phyloP scores from a whole-genome alignment of 2,113 vertebrate genomes.

The Macquaria australasica region DNA sequence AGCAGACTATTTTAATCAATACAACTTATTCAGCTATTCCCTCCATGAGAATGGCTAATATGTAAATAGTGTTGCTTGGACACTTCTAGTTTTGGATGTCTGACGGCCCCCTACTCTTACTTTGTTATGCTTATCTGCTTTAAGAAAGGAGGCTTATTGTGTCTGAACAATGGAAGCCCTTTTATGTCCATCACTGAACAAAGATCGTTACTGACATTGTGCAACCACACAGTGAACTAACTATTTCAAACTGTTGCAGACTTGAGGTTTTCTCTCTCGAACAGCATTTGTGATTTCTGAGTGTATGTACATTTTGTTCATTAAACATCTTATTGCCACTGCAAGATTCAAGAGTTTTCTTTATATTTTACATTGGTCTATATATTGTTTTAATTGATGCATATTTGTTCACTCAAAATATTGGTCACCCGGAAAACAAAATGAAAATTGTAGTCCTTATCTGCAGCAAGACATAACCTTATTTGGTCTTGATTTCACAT shows the following conservation, averaged over 20 bases:
- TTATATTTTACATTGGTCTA: background rate
- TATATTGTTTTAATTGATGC: background rate
- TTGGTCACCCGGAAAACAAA: background rate
- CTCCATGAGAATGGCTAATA: slow-evolving; percentile 69
- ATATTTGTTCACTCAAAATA: background rate
- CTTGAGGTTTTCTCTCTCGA: slow-evolving; percentile 72
- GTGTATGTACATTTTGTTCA: background rate
- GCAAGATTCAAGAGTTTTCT: background rate
- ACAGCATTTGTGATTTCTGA: slow-evolving; percentile 58
- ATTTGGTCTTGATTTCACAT: slow-evolving; percentile 9
- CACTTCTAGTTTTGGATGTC: slow-evolving; percentile 78
- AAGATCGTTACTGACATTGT: slow-evolving; percentile 87
- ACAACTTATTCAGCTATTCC: slow-evolving; percentile 69
- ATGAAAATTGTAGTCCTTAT: background rate
- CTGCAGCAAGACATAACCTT: background rate
- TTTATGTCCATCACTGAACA: slow-evolving; percentile 90
- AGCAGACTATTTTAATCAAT: slow-evolving; percentile 58
- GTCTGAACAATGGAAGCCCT: slow-evolving; percentile 74
- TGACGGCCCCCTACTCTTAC: slow-evolving; percentile 85
- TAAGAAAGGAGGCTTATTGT: slow-evolving; percentile 81
- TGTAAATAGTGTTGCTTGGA: slow-evolving; percentile 81
- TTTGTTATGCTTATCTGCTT: slow-evolving; percentile 85
- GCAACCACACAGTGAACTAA: slow-evolving; percentile 87
- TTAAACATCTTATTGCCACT: background rate
- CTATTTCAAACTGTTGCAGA: slow-evolving; percentile 81